These are phyloP conservation scores for Tetramorium simillimum DNA, from an alignment of 1,140 invertebrate genomes.

Conservation along the genomic window DNA sequence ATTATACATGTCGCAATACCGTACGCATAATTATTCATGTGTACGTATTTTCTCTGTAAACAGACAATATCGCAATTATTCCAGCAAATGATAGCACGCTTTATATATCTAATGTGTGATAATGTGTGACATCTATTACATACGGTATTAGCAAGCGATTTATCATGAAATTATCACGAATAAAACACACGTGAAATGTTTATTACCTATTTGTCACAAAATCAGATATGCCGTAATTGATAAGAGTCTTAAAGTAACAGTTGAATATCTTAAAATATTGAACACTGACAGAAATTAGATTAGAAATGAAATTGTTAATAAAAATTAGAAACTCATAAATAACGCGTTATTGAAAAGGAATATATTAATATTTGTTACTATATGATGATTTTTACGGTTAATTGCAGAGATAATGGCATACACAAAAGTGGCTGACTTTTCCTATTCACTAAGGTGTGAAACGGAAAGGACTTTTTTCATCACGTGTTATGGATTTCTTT, in stretches of 20 bases:
- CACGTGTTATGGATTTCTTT: conserved; percentile 36
- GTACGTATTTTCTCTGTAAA: background rate
- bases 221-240: background rate
- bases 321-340: background rate
- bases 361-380: background rate
- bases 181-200: background rate
- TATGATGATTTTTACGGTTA: background rate
- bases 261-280: background rate
- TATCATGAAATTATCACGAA: background rate
- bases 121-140: background rate
- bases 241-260: background rate
- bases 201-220: background rate
- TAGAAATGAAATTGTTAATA: background rate
- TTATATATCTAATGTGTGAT: background rate
- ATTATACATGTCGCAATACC: background rate
- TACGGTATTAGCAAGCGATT: background rate
- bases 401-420: background rate
- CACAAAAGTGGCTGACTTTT: background rate
- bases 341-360: background rate
- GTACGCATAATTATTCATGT: background rate
- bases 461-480: conserved; percentile 31
- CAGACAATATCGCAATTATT: background rate
- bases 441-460: conserved; percentile 23
- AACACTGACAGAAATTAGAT: background rate
- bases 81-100: background rate